Evolutionary conservation across 2,797 vertebrate species (phyloP), one percentile per base, ranked within the genome.

Genomic region (Toxotes lorentzi): DNA sequence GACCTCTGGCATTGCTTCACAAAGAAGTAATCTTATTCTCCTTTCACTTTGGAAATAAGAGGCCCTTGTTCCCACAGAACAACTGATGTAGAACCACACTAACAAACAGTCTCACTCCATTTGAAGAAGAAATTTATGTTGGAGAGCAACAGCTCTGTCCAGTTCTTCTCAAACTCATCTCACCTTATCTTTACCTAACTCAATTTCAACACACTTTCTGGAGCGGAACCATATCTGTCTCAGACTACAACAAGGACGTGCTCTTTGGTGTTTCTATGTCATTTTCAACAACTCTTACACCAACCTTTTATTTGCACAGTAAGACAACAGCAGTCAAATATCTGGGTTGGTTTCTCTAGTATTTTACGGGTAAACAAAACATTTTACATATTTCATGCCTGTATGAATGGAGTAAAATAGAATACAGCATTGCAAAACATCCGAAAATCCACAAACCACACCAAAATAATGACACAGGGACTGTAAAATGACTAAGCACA

Each of bases 231-330:
- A 21, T 21, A 63, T 70, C 30, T 70, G 7, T 32, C 23, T 47
- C 38, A 43, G 45, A 41, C 61, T 10, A 65, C 32, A 24, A 61
- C 17, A 17, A 35, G 16, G 4, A 72, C 30, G 40, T 61, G 64
- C 45, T 60, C 47, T 38, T 56, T 30, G 21, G 45, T 24, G 1
- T 32, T 43, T 57, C 34, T 59, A 4, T 19, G 2, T 50, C 0
- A 1, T 8, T 61, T 80, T 60, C 61, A 43, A 47, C n/a, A 57
- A 19, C 7, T 38, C 19, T 47, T 41, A 59, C 14, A 56, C n/a
- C 13, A 66, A 16, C 21, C 14, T 58, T 61, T 53, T 63, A 21
- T 79, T 73, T 70, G 34, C 1, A 69, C 40, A 43, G 67, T 41
- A 45, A 43, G n/a, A 77, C 50, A 38, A 61, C 0, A 13, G 35